Evolutionary conservation across 2,797 vertebrate genomes (phyloP), one percentile per base, ranked within the genome.

Genomic region (Sarcophilus harrisii): DNA sequence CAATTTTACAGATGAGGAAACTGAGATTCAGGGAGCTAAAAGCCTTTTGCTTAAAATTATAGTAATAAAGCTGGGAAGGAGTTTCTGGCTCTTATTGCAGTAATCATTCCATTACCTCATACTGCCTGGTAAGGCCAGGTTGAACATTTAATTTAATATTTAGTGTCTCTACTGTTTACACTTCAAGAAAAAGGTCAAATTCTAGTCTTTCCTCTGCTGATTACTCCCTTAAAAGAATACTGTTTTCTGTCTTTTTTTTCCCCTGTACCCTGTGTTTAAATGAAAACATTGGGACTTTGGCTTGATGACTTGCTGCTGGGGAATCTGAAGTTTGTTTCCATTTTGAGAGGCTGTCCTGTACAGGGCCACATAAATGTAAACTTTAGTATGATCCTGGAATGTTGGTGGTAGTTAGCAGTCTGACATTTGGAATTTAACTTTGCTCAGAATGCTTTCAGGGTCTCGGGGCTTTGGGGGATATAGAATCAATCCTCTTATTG

Each of bases 301-400:
- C 81, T 90, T 13, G 95, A 91, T 95, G 30, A 90, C 93, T 94
- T 66, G 38, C 95, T 58, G 91, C 90, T 93, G 92, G 92, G 66
- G 38, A 91, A 94, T 95, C 81, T 96, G 92, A 92, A 87, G 4
- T 81, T 27, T 1, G 28, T 93, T 96, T 97, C 97, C 96, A 93
- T 97, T 96, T 97, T 97, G 96, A 98, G 97, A 96, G 96, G 91
- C 73, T 90, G 95, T 59, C 2, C 24, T 87, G 73, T 87, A 49
- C 21, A 27, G 73, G 73, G 38, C 73, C 73, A 87, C 24, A 49
- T 87, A 87, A 87, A 87, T 87, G 73, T 87, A 87, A 87, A 87
- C 73, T 87, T 87, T 45, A 87, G 73, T 87, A 38, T 87, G 21
- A 62, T 54, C 58, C 54, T 97, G 97, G 97, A 95, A 97, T 97